Percentiles rank a stretch among this genome's conserved stretches.
phyloP scores from a whole-genome alignment of 2,888 invertebrate genomes.

The Pheosia gnoma region DNA sequence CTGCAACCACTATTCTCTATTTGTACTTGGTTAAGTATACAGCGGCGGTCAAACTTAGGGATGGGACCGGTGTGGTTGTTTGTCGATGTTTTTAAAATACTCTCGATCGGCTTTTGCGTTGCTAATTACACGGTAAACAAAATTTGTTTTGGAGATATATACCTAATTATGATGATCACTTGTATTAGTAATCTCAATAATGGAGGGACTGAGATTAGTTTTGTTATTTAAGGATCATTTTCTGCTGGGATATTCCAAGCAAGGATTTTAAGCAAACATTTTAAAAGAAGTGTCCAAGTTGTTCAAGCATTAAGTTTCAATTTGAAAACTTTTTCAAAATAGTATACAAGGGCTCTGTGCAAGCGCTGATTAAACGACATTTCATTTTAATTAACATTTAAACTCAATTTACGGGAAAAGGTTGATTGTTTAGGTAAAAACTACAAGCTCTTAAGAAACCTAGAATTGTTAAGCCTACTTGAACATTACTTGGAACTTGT shows the following conservation, averaged over 20 bases:
- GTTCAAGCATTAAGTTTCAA: conserved; percentile 1
- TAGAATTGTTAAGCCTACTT: conserved; percentile 15
- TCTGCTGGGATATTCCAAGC: neutral
- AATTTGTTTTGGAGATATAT: no score
- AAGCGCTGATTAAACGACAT: neutral
- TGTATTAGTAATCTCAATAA: no score
- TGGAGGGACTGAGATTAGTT: no score
- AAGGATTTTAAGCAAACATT: neutral
- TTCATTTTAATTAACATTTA: conserved; percentile 1
- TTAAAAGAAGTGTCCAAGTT: neutral
- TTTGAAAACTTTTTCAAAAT: neutral
- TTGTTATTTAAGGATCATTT: neutral
- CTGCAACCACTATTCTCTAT: conserved; percentile 71
- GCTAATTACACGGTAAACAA: neutral
- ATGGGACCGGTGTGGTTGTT: conserved; percentile 29
- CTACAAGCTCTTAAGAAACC: conserved; percentile 18
- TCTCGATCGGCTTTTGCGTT: neutral
- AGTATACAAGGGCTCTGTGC: neutral
- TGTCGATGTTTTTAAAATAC: conserved; percentile 33
- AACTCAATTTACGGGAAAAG: conserved; percentile 8
- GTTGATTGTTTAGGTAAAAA: conserved; percentile 16
- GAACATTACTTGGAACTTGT: conserved; percentile 28
- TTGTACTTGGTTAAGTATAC: conserved; percentile 69
- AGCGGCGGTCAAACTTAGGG: conserved; percentile 52
- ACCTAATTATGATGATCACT: no score